phyloP scores from a whole-genome alignment of 2,113 vertebrate genomes.

The Phalacrocorax aristotelis region DNA sequence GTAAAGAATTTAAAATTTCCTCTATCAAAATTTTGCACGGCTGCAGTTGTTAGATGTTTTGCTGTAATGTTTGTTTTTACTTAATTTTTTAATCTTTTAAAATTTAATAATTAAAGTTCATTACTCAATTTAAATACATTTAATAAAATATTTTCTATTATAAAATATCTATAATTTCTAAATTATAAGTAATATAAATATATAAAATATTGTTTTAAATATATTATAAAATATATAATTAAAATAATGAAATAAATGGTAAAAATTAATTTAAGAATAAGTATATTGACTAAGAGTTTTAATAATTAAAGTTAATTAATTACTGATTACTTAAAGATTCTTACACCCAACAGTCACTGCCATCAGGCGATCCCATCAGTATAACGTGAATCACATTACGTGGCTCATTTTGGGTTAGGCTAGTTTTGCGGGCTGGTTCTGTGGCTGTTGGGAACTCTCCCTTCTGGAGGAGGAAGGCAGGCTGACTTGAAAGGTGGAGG shows the following conservation, averaged over 20 bases:
- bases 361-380: not conserved
- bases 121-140: too few relatives aligned
- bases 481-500: not conserved
- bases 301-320: too few relatives aligned
- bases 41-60: not conserved
- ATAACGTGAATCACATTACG: not conserved
- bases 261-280: too few relatives aligned
- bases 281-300: too few relatives aligned
- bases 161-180: too few relatives aligned
- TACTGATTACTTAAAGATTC: not conserved
- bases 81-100: too few relatives aligned
- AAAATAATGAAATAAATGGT: too few relatives aligned
- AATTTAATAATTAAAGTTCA: too few relatives aligned
- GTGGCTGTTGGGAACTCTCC: not conserved
- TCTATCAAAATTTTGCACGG: not conserved
- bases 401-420: not conserved
- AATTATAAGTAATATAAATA: too few relatives aligned
- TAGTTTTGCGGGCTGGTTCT: not conserved
- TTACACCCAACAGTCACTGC: not conserved
- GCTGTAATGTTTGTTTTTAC: not conserved
- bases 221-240: too few relatives aligned
- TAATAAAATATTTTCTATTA: too few relatives aligned
- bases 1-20: not conserved
- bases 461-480: slow-evolving; percentile 8
- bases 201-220: too few relatives aligned